Percentiles rank a stretch among this genome's conserved stretches.
Evolutionary conservation across 2,113 vertebrate genomes (phyloP).

Genomic region (Australoheros scitulus): DNA sequence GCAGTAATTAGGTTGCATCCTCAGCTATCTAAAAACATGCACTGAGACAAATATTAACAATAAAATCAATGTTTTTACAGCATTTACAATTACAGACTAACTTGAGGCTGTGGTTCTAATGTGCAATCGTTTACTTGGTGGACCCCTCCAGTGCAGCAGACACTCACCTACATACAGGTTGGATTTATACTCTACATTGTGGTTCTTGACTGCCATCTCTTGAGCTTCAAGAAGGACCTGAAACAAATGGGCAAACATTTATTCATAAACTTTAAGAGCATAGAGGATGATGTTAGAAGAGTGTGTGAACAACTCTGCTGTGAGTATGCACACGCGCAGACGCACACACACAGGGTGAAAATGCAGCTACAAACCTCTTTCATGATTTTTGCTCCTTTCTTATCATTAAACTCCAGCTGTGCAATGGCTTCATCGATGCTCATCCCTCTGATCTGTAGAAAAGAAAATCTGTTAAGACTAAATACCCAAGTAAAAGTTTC

Average conservation of each 20-base stretch:
- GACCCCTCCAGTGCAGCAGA: background rate
- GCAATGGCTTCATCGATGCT: conserved; percentile 91
- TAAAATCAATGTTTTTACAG: background rate
- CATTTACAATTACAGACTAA: background rate
- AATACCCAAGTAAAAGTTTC: background rate
- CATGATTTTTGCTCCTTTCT: conserved; percentile 94
- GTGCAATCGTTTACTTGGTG: background rate
- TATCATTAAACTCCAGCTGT: conserved; percentile 94
- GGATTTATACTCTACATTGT: conserved; percentile 96
- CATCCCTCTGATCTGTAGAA: conserved; percentile 89
- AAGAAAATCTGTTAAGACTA: background rate
- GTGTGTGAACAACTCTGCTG: background rate
- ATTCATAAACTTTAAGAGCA: background rate
- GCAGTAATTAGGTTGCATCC: background rate
- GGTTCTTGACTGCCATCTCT: conserved; percentile 91
- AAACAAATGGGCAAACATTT: background rate
- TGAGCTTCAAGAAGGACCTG: conserved; percentile 97
- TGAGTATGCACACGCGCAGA: rapidly evolving
- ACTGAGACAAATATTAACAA: background rate
- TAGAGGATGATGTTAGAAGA: background rate
- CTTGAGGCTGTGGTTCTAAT: background rate
- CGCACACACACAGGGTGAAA: background rate
- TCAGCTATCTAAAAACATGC: background rate
- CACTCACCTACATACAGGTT: conserved; percentile 92
- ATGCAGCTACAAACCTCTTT: conserved; percentile 84